phyloP scores from a whole-genome alignment of 2,113 vertebrate species.

The Eidolon helvum region DNA sequence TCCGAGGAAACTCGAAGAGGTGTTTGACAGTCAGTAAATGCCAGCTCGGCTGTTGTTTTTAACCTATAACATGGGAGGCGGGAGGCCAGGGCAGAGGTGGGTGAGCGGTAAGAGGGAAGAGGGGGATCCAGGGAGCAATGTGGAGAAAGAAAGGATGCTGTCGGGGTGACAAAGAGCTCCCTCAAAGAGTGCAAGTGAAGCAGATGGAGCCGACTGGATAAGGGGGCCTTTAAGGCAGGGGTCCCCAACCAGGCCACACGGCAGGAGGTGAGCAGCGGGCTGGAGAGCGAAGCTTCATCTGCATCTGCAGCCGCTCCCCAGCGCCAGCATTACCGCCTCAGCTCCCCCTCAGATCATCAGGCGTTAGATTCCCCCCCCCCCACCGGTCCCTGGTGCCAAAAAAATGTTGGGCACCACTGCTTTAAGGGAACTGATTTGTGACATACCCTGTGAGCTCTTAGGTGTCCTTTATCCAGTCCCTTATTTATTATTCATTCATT shows the following conservation, averaged over 20 bases:
- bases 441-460: neutral
- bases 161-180: too few relatives aligned
- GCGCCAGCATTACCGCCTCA: too few relatives aligned
- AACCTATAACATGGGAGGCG: conserved; percentile 69
- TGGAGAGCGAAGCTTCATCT: too few relatives aligned
- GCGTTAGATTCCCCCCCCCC: too few relatives aligned
- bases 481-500: too few relatives aligned
- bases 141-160: neutral
- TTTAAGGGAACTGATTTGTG: fast-evolving
- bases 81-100: neutral
- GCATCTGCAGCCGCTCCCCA: too few relatives aligned
- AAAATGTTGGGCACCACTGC: neutral
- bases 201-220: fast-evolving
- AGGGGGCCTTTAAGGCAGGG: neutral
- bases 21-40: conserved; percentile 79
- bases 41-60: conserved; percentile 75
- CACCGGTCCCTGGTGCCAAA: too few relatives aligned
- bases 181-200: neutral
- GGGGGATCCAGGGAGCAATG: neutral
- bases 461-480: neutral
- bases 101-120: neutral
- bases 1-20: conserved; percentile 75
- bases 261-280: too few relatives aligned
- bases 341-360: too few relatives aligned
- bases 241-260: too few relatives aligned